Conservation (phyloP, 1,140 invertebrate genomes). For the Cyclargus thomasi region DNA sequence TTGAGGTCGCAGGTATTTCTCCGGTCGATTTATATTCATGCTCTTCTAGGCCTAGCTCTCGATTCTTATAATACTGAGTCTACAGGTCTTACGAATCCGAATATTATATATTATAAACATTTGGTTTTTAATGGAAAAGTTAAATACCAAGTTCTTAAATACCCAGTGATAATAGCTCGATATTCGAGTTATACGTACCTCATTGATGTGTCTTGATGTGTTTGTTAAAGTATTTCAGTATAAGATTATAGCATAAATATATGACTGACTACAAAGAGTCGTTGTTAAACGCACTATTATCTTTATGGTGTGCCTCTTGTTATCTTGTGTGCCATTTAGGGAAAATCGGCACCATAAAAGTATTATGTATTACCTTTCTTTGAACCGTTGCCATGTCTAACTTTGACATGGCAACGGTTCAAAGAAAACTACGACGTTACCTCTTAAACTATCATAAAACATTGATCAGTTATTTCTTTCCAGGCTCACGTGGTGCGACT, state of each 20-base stretch:
- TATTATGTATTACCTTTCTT: background rate
- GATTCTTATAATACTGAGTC: too few species aligned
- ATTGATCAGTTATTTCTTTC: slow-evolving; percentile 30
- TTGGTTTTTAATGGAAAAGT: too few species aligned
- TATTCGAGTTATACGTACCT: too few species aligned
- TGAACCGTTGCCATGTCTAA: background rate
- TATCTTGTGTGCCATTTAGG: background rate
- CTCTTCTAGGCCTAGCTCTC: too few species aligned
- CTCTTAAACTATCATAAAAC: slow-evolving; percentile 8
- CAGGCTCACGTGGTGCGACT: slow-evolving; percentile 72
- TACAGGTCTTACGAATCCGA: too few species aligned
- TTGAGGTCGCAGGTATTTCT: too few species aligned
- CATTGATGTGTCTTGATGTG: too few species aligned
- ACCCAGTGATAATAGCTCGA: too few species aligned
- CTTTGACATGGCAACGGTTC: too few species aligned
- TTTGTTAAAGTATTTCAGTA: background rate
- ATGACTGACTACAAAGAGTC: background rate
- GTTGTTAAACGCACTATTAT: background rate
- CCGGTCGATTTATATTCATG: too few species aligned
- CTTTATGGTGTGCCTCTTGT: background rate
- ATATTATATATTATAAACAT: too few species aligned
- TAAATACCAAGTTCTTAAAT: too few species aligned
- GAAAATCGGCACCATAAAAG: background rate
- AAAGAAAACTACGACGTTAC: background rate
- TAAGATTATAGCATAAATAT: background rate